phyloP scores from a whole-genome alignment of 2,113 vertebrate species.

The Anthoscopus minutus region DNA sequence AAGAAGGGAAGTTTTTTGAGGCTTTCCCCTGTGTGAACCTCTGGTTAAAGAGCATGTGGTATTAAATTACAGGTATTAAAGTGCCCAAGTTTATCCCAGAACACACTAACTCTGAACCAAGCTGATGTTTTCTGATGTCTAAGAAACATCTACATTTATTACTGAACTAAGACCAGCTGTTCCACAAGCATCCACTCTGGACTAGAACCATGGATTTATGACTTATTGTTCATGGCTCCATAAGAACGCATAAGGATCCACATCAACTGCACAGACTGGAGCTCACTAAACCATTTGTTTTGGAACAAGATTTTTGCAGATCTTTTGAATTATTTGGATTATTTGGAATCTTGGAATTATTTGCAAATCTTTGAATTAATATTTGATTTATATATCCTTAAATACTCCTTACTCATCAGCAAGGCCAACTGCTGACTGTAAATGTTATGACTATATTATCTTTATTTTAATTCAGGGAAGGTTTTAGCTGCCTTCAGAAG shows the following conservation, averaged over 20 bases:
- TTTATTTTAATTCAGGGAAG: neutral
- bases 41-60: neutral
- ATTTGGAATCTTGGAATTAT: too few relatives aligned
- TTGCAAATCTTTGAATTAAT: too few relatives aligned
- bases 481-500: neutral
- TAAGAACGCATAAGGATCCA: neutral
- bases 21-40: neutral
- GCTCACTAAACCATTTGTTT: neutral
- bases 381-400: neutral
- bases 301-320: neutral
- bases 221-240: neutral
- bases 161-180: neutral
- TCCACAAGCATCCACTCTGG: neutral
- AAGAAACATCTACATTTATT: neutral
- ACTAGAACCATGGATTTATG: neutral
- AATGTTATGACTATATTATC: neutral
- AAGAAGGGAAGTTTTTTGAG: neutral
- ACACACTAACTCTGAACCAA: neutral
- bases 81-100: neutral
- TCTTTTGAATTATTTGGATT: neutral
- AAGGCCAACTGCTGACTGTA: neutral
- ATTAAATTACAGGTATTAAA: neutral
- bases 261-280: neutral
- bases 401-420: neutral
- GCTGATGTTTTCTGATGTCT: neutral